Conservation (phyloP, 2,113 vertebrate species). For the Chlamydotis undulata region DNA sequence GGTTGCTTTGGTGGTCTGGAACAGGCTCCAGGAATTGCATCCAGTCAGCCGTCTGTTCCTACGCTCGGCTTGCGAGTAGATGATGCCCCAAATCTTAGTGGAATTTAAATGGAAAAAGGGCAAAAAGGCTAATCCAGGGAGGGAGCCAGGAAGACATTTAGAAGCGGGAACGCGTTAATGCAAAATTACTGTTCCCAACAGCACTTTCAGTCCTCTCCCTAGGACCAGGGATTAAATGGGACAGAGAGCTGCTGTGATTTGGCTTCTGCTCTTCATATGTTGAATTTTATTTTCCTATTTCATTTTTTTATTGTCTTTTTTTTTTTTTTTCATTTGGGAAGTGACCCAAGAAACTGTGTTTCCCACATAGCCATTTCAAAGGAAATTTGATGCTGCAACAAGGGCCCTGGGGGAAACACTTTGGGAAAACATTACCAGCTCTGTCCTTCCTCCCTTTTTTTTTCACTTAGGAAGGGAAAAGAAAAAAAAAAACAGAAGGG, state of each 20-base stretch:
- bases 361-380: conserved; percentile 67
- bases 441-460: conserved; percentile 3
- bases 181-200: conserved; percentile 33
- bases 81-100: conserved; percentile 42
- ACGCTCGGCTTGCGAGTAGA: background rate
- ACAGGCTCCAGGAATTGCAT: conserved; percentile 22
- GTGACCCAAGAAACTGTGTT: conserved; percentile 57
- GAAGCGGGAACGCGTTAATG: background rate
- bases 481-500: too few relatives aligned
- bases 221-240: conserved; percentile 24
- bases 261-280: conserved; percentile 51
- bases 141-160: conserved; percentile 32
- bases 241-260: conserved; percentile 43
- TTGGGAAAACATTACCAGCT: conserved; percentile 46
- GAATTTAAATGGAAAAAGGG: conserved; percentile 66
- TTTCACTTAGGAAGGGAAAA: background rate
- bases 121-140: conserved; percentile 55
- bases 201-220: background rate
- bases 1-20: conserved; percentile 60
- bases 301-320: conserved; percentile 54
- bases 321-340: conserved; percentile 51
- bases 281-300: conserved; percentile 63
- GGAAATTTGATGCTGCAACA: conserved; percentile 56
- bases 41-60: background rate
- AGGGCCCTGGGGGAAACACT: conserved; percentile 39